Percentiles rank a stretch among this genome's conserved stretches.
These are phyloP conservation scores for Patella vulgata DNA, from an alignment of 1,140 invertebrate genomes.

Conservation along the genomic window DNA sequence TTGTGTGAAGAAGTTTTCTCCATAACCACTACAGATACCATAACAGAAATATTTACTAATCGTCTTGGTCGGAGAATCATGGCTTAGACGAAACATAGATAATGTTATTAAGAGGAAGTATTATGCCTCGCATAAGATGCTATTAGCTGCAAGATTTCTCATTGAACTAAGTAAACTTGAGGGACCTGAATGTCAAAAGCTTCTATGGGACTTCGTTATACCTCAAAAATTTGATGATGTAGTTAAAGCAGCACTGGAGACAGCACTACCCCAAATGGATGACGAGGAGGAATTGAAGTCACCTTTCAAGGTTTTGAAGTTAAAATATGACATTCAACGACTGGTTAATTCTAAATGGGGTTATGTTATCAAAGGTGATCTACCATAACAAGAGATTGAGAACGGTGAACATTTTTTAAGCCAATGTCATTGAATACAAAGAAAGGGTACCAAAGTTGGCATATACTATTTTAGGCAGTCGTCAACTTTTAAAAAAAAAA, in stretches of 20 bases:
- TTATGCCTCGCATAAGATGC: constrained; percentile 15
- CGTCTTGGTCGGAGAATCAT: constrained; percentile 17
- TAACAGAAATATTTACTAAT: constrained; percentile 13
- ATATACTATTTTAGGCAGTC: constrained; percentile 3
- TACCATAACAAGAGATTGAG: not conserved
- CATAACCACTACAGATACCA: too few species aligned
- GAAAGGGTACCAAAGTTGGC: constrained; percentile 17
- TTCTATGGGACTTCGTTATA: constrained; percentile 14
- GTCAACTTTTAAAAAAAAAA: not conserved
- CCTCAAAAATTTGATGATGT: constrained; percentile 21
- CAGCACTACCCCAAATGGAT: constrained; percentile 10
- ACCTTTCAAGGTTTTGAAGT: constrained; percentile 31
- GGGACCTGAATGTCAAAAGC: not conserved
- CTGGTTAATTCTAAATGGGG: constrained; percentile 19
- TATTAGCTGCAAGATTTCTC: constrained; percentile 18
- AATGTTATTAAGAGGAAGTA: constrained; percentile 17
- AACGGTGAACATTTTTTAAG: constrained; percentile 11
- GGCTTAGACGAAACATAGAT: constrained; percentile 15
- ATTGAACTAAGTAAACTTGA: constrained; percentile 3
- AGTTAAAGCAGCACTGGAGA: constrained; percentile 17
- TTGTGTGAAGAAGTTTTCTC: too few species aligned
- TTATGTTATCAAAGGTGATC: constrained; percentile 3
- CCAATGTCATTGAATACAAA: constrained; percentile 19
- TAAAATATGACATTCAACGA: constrained; percentile 29
- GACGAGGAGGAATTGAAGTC: constrained; percentile 34